Evolutionary conservation across 2,797 vertebrate genomes (phyloP).

Genomic region (Nothura maculosa): DNA sequence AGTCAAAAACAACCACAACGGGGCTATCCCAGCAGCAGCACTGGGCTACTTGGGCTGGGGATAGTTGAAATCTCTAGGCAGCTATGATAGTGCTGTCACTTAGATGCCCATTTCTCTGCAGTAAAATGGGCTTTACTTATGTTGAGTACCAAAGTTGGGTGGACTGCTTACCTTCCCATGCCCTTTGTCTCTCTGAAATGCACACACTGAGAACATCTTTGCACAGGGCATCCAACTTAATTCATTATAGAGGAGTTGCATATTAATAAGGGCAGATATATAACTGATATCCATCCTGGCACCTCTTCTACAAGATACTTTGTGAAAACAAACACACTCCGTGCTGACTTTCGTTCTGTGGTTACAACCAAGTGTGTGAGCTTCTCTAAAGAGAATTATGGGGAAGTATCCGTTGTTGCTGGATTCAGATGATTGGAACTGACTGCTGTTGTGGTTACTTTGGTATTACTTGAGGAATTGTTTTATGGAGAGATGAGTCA

Average conservation of each 20-base stretch:
- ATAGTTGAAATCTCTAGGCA: not conserved
- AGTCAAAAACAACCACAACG: not conserved
- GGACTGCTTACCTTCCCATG: not conserved
- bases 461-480: constrained; percentile 71
- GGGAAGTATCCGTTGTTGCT: constrained; percentile 52
- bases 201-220: not conserved
- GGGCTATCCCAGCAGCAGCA: not conserved
- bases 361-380: constrained; percentile 59
- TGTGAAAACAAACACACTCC: constrained; percentile 36
- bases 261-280: not conserved
- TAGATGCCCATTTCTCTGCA: not conserved
- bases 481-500: constrained; percentile 74
- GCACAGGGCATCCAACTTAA: not conserved
- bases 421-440: constrained; percentile 60
- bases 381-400: constrained; percentile 31
- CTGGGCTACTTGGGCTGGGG: not conserved
- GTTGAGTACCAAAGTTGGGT: not conserved
- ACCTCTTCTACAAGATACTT: constrained; percentile 8
- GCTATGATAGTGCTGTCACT: not conserved
- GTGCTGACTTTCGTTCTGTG: constrained; percentile 31
- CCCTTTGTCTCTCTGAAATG: not conserved
- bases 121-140: not conserved
- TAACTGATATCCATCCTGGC: not conserved
- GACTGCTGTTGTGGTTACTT: constrained; percentile 57
- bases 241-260: not conserved